phyloP scores from a whole-genome alignment of 2,888 invertebrate genomes.

The Salticus scenicus region DNA sequence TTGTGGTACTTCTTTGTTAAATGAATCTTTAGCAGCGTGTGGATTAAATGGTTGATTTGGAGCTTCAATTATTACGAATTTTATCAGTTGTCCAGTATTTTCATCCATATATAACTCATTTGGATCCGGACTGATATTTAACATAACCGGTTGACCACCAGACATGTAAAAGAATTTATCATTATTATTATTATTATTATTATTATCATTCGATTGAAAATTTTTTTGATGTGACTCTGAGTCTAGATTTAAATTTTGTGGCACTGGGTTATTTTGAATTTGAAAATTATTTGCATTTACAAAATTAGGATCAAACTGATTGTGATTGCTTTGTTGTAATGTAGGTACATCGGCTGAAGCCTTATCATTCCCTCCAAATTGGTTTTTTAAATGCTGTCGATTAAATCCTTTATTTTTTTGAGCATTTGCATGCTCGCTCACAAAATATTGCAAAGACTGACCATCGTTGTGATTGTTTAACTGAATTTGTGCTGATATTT shows the following conservation, averaged over 20 bases:
- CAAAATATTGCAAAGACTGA: constrained; percentile 29
- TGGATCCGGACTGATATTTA: constrained; percentile 19
- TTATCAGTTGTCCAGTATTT: constrained; percentile 39
- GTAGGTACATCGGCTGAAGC: background rate
- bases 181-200: background rate
- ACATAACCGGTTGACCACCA: background rate
- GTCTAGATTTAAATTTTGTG: background rate
- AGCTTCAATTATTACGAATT: background rate
- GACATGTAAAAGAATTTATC: background rate
- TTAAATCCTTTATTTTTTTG: background rate
- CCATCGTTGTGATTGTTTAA: constrained; percentile 43
- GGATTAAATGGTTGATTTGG: background rate
- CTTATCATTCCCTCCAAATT: background rate
- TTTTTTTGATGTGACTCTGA: background rate
- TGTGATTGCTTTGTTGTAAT: background rate
- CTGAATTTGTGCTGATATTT: background rate
- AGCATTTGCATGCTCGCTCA: background rate
- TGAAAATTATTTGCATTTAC: background rate
- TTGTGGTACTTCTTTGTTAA: background rate
- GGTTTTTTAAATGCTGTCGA: background rate
- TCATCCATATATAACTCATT: constrained; percentile 41
- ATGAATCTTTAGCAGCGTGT: background rate
- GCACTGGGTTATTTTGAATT: background rate
- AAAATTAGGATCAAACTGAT: background rate
- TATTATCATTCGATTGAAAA: background rate